Evolutionary conservation across 2,888 invertebrate species (phyloP).

Genomic region (Andrena minutula): DNA sequence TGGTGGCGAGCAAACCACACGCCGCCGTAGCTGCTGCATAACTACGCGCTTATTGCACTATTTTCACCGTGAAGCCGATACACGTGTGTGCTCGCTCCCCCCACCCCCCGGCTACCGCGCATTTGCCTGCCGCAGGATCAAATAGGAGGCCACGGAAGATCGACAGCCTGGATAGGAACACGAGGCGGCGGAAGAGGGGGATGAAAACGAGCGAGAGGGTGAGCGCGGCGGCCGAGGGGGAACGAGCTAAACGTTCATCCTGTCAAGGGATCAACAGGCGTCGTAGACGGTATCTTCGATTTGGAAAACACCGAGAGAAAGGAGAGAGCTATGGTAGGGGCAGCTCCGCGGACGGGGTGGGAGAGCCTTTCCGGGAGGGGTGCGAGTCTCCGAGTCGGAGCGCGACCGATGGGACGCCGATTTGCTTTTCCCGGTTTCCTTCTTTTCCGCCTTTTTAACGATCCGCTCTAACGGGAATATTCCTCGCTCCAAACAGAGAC

Average conservation of each 20-base stretch:
- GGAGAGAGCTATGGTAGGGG: conserved; percentile 1
- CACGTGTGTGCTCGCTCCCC: conserved; percentile 64
- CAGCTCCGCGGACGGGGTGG: background rate
- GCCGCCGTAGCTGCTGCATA: conserved; percentile 67
- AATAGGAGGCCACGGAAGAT: conserved; percentile 63
- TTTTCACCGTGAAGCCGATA: conserved; percentile 73
- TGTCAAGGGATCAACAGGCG: conserved; percentile 78
- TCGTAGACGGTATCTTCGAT: conserved; percentile 72
- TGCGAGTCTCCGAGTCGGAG: background rate
- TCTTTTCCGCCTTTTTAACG: conserved; percentile 15
- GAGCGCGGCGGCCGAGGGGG: background rate
- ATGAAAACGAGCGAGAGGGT: conserved; percentile 37
- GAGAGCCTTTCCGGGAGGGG: conserved; percentile 11
- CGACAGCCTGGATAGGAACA: conserved; percentile 33
- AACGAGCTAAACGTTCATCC: conserved; percentile 35
- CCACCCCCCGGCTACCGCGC: conserved; percentile 32
- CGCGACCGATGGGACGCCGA: conserved; percentile 11
- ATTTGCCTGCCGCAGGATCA: conserved; percentile 63
- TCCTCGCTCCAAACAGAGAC: conserved; percentile 27
- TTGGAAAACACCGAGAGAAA: conserved; percentile 52
- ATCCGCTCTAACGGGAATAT: conserved; percentile 45
- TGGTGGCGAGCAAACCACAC: conserved; percentile 66
- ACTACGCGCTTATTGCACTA: conserved; percentile 72
- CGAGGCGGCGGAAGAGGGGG: conserved; percentile 25
- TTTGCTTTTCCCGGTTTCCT: conserved; percentile 28